Conservation (phyloP, 2,113 vertebrate species). For the Pangasianodon gigas region DNA sequence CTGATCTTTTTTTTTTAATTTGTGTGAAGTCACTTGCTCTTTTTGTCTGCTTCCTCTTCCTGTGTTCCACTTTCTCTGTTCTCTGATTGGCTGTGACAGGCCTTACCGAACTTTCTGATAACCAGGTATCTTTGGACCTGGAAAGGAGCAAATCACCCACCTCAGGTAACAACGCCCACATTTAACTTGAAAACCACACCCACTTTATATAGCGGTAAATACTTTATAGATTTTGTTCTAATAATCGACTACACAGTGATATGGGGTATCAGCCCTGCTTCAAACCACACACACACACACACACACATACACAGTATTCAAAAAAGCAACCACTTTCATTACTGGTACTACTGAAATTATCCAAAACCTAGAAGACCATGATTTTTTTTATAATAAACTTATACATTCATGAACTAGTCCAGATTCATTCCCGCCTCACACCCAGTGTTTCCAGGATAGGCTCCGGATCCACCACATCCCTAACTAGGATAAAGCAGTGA, state of each 20-base stretch:
- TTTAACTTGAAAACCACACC: not conserved
- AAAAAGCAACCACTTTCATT: not conserved
- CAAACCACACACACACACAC: slow-evolving; percentile 18
- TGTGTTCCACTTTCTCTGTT: slow-evolving; percentile 42
- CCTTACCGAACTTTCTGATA: slow-evolving; percentile 94
- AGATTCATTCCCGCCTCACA: not conserved
- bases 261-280: not conserved
- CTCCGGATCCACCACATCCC: not conserved
- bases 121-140: slow-evolving; percentile 89
- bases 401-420: not conserved
- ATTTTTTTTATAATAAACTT: not conserved
- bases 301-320: not conserved
- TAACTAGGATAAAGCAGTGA: not conserved
- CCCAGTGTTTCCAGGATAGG: not conserved
- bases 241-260: not conserved
- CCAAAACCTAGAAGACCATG: not conserved
- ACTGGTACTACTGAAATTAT: not conserved
- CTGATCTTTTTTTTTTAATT: not conserved
- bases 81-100: slow-evolving; percentile 71
- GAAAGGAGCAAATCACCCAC: slow-evolving; percentile 97
- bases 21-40: not conserved
- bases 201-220: not conserved
- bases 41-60: slow-evolving; percentile 26
- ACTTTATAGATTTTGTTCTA: not conserved
- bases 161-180: slow-evolving; percentile 83